Evolutionary conservation across 1,140 invertebrate species (phyloP).

Genomic region (Cotesia chilonis): DNA sequence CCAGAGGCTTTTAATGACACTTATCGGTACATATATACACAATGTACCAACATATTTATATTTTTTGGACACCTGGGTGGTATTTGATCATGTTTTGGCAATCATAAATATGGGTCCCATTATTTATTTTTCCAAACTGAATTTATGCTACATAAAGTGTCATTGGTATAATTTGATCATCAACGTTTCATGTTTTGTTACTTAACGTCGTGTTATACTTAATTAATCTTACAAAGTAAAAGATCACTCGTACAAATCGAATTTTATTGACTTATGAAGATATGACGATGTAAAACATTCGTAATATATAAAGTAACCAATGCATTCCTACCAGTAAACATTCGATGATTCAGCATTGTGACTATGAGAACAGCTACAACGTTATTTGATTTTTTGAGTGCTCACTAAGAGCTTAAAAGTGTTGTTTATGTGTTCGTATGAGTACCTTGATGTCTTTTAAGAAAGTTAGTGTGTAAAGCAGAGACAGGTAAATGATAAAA

Average conservation of each 20-base stretch:
- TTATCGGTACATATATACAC: constrained; percentile 2
- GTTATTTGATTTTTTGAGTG: constrained; percentile 8
- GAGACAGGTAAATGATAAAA: constrained; percentile 8
- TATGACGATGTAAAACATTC: constrained; percentile 34
- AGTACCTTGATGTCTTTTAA: constrained; percentile 9
- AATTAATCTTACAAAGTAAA: background rate
- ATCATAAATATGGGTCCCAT: constrained; percentile 11
- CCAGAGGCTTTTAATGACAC: background rate
- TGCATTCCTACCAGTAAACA: background rate
- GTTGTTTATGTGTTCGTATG: constrained; percentile 7
- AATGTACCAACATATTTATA: constrained; percentile 14
- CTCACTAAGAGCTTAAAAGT: background rate
- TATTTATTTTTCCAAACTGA: constrained; percentile 20
- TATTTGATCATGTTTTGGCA: constrained; percentile 31
- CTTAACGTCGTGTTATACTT: constrained; percentile 5
- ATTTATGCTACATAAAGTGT: background rate
- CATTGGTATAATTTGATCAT: constrained; percentile 5
- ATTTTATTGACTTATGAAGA: constrained; percentile 16
- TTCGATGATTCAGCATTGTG: constrained; percentile 27
- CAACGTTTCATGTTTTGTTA: background rate
- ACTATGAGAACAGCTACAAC: background rate
- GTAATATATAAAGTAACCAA: background rate
- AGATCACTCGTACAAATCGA: constrained; percentile 21
- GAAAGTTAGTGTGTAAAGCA: too few relatives aligned
- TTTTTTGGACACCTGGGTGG: constrained; percentile 30